Evolutionary conservation across 2,113 vertebrate genomes (phyloP).

Genomic region (Ceyx margarethae): DNA sequence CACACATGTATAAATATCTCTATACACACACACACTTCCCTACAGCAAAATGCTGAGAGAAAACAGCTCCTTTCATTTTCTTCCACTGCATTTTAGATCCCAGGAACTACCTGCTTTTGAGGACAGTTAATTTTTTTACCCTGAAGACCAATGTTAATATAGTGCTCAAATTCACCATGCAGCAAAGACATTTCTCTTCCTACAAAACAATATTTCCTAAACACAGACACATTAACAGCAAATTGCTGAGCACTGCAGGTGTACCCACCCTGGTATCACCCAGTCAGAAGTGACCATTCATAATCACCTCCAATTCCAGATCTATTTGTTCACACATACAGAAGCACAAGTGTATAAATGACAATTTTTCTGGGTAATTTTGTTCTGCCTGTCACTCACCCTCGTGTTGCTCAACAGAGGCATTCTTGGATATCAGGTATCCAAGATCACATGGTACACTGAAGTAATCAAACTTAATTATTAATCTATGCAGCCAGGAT

Average conservation of each 20-base stretch:
- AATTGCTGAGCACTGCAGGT: not conserved
- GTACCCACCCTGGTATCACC: not conserved
- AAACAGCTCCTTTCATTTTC: not conserved
- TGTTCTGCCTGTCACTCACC: not conserved
- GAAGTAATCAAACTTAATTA: slow-evolving; percentile 8
- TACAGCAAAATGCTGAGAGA: not conserved
- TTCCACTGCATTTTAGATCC: not conserved
- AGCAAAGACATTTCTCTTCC: not conserved
- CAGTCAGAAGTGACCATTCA: not conserved
- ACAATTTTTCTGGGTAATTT: not conserved
- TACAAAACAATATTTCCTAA: not conserved
- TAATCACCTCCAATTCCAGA: not conserved
- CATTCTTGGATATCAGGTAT: not conserved
- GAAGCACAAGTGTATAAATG: not conserved
- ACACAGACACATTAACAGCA: not conserved
- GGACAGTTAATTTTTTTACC: not conserved
- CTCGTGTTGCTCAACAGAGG: not conserved
- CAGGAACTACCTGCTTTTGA: not conserved
- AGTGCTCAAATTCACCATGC: not conserved
- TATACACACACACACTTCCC: not conserved
- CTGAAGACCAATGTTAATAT: fast-evolving
- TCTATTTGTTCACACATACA: not conserved
- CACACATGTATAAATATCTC: not conserved
- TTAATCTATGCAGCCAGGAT: not conserved
- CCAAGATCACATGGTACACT: not conserved